These are phyloP conservation scores for Helleia helle DNA, from an alignment of 2,888 invertebrate genomes.

Conservation along the genomic window DNA sequence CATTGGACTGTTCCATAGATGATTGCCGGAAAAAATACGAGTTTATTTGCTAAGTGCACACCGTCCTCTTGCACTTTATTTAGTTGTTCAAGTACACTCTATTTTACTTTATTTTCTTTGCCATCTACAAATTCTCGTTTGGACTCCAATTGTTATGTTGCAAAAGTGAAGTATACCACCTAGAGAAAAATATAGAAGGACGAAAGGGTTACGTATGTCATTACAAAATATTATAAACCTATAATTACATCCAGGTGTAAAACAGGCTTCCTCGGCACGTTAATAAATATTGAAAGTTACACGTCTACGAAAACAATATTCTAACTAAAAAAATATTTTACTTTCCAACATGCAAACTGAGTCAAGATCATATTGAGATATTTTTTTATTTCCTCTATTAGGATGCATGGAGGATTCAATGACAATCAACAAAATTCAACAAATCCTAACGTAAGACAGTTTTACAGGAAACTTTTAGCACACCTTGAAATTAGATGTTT, in stretches of 20 bases:
- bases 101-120: too few relatives aligned
- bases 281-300: conserved; percentile 17
- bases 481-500: conserved; percentile 12
- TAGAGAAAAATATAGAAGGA: conserved; percentile 2
- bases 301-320: conserved; percentile 13
- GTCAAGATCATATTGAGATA: too few relatives aligned
- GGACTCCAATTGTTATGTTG: too few relatives aligned
- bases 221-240: conserved; percentile 3
- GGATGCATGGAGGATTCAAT: conserved; percentile 14
- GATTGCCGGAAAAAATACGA: neutral
- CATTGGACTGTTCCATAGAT: neutral
- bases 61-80: too few relatives aligned
- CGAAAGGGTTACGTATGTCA: neutral
- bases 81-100: too few relatives aligned
- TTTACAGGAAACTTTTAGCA: neutral
- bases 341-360: conserved; percentile 16
- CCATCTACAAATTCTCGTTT: too few relatives aligned
- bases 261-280: conserved; percentile 17
- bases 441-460: too few relatives aligned
- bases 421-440: too few relatives aligned
- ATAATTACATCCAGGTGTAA: neutral
- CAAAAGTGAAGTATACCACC: too few relatives aligned
- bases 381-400: conserved; percentile 12
- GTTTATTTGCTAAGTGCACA: too few relatives aligned
- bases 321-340: conserved; percentile 11